Evolutionary conservation across 2,113 vertebrate species (phyloP).

Genomic region (Poeciliopsis prolifica): DNA sequence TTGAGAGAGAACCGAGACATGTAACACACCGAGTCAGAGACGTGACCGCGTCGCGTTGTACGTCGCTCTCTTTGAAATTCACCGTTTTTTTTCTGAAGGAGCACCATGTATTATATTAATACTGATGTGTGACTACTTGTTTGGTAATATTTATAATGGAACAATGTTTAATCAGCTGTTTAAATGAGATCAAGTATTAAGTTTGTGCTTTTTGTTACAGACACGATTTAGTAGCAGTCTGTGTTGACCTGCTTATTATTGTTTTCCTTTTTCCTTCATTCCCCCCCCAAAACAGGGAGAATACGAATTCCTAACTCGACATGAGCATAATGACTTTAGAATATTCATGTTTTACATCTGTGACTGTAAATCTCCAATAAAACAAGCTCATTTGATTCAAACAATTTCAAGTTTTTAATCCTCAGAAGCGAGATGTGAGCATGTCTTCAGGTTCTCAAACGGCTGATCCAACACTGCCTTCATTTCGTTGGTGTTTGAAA

Average conservation of each 20-base stretch:
- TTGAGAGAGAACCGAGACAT: conserved; percentile 16
- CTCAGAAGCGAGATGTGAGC: not conserved
- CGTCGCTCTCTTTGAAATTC: conserved; percentile 52
- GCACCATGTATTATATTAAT: conserved; percentile 80
- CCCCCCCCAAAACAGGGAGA: conserved; percentile 30
- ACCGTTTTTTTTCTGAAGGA: conserved; percentile 61
- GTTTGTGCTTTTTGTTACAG: conserved; percentile 71
- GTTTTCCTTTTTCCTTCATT: conserved; percentile 5
- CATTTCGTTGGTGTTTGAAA: conserved; percentile 7
- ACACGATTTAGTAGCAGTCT: conserved; percentile 77
- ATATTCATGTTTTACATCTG: conserved; percentile 77
- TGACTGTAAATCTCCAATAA: conserved; percentile 76
- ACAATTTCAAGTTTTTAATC: conserved; percentile 10
- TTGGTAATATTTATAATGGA: conserved; percentile 75
- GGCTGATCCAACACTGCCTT: not conserved
- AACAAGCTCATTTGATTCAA: conserved; percentile 61
- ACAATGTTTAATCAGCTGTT: conserved; percentile 59
- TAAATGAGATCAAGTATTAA: conserved; percentile 67
- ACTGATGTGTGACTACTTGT: conserved; percentile 74
- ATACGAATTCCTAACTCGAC: conserved; percentile 39
- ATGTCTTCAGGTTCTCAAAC: not conserved
- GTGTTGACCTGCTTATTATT: conserved; percentile 71
- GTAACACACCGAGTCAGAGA: conserved; percentile 26
- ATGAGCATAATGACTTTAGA: conserved; percentile 63
- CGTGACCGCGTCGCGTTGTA: conserved; percentile 27